Conservation (phyloP, 2,888 invertebrate genomes). For the Phania funesta region DNA sequence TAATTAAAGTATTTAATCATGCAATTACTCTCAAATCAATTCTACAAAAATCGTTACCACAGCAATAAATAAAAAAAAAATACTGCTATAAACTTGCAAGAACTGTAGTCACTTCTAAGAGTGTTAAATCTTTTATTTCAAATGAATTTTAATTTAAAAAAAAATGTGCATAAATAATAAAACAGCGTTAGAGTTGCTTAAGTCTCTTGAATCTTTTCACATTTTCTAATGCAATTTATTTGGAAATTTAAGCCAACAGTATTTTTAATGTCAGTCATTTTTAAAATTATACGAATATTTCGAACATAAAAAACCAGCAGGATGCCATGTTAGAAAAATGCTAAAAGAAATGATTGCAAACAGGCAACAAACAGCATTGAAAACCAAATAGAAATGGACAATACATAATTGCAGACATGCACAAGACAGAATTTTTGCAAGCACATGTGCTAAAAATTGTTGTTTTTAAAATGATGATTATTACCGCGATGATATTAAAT, state of each 20-base stretch:
- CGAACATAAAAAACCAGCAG: slow-evolving; percentile 27
- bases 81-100: too few relatives aligned
- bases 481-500: not conserved
- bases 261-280: slow-evolving; percentile 16
- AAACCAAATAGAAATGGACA: not conserved
- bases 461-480: slow-evolving; percentile 9
- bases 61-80: too few relatives aligned
- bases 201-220: not conserved
- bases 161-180: not conserved
- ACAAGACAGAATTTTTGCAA: slow-evolving; percentile 1
- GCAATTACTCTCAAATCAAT: too few relatives aligned
- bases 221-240: slow-evolving; percentile 5
- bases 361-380: not conserved
- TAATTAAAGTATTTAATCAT: too few relatives aligned
- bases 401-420: slow-evolving; percentile 6
- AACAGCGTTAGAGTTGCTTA: not conserved
- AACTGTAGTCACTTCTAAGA: too few relatives aligned
- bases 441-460: slow-evolving; percentile 45
- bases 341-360: not conserved
- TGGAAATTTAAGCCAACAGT: slow-evolving; percentile 2
- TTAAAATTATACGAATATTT: slow-evolving; percentile 8
- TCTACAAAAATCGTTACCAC: too few relatives aligned
- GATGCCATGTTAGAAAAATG: not conserved
- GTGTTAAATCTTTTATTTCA: too few relatives aligned
- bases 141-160: too few relatives aligned